Conservation (phyloP, 2,797 vertebrate species). For the Malacoraja senta region DNA sequence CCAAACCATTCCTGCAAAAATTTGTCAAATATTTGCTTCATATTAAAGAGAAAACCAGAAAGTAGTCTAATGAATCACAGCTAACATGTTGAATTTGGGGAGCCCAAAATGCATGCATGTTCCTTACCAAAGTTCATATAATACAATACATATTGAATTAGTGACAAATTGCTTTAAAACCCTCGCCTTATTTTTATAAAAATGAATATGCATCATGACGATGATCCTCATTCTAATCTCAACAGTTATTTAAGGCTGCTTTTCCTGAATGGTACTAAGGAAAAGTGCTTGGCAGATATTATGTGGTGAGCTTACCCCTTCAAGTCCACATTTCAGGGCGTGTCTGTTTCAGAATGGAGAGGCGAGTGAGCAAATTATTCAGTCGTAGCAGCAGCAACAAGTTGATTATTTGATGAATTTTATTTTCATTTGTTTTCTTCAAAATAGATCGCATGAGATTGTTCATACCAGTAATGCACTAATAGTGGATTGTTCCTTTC, state of each 20-base stretch:
- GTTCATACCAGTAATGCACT: too few species aligned
- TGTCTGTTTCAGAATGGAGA: background rate
- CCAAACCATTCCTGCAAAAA: background rate
- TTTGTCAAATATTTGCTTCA: background rate
- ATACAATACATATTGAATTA: background rate
- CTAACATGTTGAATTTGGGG: background rate
- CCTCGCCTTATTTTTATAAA: background rate
- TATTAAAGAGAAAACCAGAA: background rate
- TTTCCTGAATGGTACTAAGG: background rate
- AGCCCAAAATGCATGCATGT: background rate
- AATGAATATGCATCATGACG: background rate
- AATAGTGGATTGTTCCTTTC: slow-evolving; percentile 41
- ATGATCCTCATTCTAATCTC: background rate
- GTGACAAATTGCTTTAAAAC: background rate
- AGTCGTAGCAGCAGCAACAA: background rate
- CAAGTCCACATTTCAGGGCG: background rate
- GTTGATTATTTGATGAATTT: background rate
- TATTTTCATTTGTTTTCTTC: background rate
- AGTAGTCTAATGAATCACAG: background rate
- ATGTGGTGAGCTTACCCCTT: background rate
- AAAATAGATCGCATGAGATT: too few species aligned
- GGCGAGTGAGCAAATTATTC: background rate
- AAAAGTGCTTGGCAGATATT: background rate
- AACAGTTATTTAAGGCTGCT: background rate
- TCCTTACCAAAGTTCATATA: background rate